Conservation (phyloP, 2,888 invertebrate genomes). For the Chironomus tentans region DNA sequence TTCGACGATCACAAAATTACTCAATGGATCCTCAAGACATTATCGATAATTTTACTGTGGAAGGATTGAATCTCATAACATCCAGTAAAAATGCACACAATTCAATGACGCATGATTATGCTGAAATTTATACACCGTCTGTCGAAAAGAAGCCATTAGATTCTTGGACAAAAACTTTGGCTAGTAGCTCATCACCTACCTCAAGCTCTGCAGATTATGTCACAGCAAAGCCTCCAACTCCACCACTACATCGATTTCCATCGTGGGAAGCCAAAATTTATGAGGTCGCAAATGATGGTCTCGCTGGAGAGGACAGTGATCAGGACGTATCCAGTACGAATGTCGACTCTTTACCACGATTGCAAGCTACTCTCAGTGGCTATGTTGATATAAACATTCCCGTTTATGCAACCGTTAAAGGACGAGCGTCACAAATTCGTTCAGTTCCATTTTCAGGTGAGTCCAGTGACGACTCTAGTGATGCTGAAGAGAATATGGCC, state of each 20-base stretch:
- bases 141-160: slow-evolving; percentile 54
- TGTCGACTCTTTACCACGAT: slow-evolving; percentile 40
- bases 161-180: slow-evolving; percentile 48
- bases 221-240: slow-evolving; percentile 66
- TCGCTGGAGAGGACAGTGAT: slow-evolving; percentile 43
- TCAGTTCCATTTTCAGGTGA: slow-evolving; percentile 94
- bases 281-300: slow-evolving; percentile 62
- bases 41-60: slow-evolving; percentile 49
- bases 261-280: slow-evolving; percentile 96
- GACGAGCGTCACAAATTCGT: slow-evolving; percentile 89
- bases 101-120: slow-evolving; percentile 72
- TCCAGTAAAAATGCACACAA: slow-evolving; percentile 50
- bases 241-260: slow-evolving; percentile 82
- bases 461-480: slow-evolving; percentile 89
- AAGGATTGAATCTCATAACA: slow-evolving; percentile 46
- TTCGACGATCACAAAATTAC: slow-evolving; percentile 35
- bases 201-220: slow-evolving; percentile 37
- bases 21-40: slow-evolving; percentile 43
- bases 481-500: slow-evolving; percentile 62
- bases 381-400: slow-evolving; percentile 88
- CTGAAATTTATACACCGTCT: slow-evolving; percentile 88
- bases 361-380: slow-evolving; percentile 54
- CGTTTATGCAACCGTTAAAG: slow-evolving; percentile 93
- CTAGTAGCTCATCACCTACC: slow-evolving; percentile 45
- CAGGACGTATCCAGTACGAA: slow-evolving; percentile 28